Percentiles rank a stretch among this genome's conserved stretches.
These are phyloP conservation scores for Trichoplusia ni DNA, from an alignment of 1,140 invertebrate species.

Conservation along the genomic window DNA sequence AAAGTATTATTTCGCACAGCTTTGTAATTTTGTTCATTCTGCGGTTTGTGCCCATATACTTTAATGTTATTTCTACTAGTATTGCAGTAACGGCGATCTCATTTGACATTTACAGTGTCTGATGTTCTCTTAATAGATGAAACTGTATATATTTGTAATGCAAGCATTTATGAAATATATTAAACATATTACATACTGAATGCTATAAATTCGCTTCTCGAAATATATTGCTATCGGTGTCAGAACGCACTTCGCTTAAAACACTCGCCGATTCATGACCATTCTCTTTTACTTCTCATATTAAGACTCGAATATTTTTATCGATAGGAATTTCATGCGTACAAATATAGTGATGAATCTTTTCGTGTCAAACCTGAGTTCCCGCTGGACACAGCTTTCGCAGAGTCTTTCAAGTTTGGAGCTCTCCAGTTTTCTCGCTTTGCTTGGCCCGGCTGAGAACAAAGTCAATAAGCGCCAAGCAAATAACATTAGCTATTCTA, in stretches of 20 bases:
- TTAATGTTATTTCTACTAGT: neutral
- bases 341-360: conserved; percentile 45
- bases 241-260: conserved; percentile 31
- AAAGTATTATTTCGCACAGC: conserved; percentile 1
- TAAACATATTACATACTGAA: conserved; percentile 12
- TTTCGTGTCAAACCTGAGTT: conserved; percentile 56
- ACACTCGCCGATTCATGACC: conserved; percentile 33
- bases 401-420: conserved; percentile 46
- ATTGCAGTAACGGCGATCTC: neutral
- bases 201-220: conserved; percentile 10
- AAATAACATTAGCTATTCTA: conserved; percentile 31
- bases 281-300: conserved; percentile 1
- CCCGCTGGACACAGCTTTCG: conserved; percentile 50
- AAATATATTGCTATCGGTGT: neutral
- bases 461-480: conserved; percentile 61
- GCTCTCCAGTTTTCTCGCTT: conserved; percentile 50
- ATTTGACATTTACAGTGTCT: neutral
- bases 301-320: conserved; percentile 17
- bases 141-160: conserved; percentile 5
- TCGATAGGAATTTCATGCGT: conserved; percentile 43
- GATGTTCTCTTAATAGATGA: neutral
- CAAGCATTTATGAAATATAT: neutral
- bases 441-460: conserved; percentile 58
- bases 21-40: neutral
- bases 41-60: neutral